Evolutionary conservation across 2,888 invertebrate genomes (phyloP), one percentile per base, ranked within the genome.

Genomic region (Lasioglossum vierecki): DNA sequence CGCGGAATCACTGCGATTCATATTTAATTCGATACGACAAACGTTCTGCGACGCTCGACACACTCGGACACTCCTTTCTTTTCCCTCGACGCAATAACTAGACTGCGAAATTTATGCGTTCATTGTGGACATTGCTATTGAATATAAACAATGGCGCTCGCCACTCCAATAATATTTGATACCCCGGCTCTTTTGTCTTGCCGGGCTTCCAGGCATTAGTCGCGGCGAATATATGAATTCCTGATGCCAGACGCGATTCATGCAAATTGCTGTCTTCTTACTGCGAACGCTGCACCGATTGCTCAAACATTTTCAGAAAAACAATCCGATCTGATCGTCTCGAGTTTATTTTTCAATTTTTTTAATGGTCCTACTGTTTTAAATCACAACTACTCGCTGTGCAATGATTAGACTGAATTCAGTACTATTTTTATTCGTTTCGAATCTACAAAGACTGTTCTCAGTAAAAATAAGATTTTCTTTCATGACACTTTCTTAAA

Each of bases 41-140:
- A 53, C 53, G 53, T 22, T 53, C 2, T 5, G 46, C 53, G 53
- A 53, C 35, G 60, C 60, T 15, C 13, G 60, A 66, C 30, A 60
- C 60, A 35, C 63, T 60, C 63, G 63, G 63, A 66, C 66, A 66
- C 66, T 66, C 66, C 66, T 35, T 66, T 66, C 35, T 66, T 66
- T 66, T 66, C 35, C 35, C 18, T 0, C 30, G 66, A 18, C 35
- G 66, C 66, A 35, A 66, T 35, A 66, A 66, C 66, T 66, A 66
- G 66, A 66, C 66, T 66, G 66, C 66, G 66, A 66, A 66, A 66
- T 66, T 66, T 66, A 66, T 66, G 66, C 66, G 66, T 66, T 66
- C 66, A 66, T 66, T 66, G 66, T 35, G 18, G 66, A 30, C 35
- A 46, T 46, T 46, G 66, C 30, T 18, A 18, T 66, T 66, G 66